Evolutionary conservation across 2,888 invertebrate genomes (phyloP).

Genomic region (Drosophila prolongata): DNA sequence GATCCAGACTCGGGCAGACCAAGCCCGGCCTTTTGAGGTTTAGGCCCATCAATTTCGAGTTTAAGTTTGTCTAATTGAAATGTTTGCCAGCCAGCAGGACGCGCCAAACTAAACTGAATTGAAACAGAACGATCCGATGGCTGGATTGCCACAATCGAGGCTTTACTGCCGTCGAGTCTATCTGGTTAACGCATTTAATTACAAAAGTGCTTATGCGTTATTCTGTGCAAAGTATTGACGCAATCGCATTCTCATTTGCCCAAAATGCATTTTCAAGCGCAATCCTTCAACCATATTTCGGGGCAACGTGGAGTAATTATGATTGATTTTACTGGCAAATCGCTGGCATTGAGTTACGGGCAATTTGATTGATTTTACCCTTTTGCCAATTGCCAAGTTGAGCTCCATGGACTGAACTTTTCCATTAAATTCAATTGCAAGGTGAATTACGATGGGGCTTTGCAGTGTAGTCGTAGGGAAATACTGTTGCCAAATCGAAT

Average conservation of each 20-base stretch:
- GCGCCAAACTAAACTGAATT: constrained; percentile 22
- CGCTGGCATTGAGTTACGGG: constrained; percentile 32
- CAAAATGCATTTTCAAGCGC: constrained; percentile 4
- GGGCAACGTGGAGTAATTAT: constrained; percentile 58
- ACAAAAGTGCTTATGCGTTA: constrained; percentile 78
- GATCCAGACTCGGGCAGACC: background rate
- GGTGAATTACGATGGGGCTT: constrained; percentile 14
- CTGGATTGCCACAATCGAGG: constrained; percentile 1
- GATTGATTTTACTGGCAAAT: constrained; percentile 61
- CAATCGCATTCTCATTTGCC: constrained; percentile 27
- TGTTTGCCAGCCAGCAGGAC: constrained; percentile 56
- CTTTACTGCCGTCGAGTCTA: constrained; percentile 10
- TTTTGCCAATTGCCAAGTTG: background rate
- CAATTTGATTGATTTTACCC: constrained; percentile 32
- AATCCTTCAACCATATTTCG: background rate
- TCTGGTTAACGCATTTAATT: constrained; percentile 73
- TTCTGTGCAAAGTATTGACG: constrained; percentile 55
- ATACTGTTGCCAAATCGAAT: constrained; percentile 4
- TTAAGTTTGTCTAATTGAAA: constrained; percentile 78
- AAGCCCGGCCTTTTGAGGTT: constrained; percentile 30
- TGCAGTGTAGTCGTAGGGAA: constrained; percentile 9
- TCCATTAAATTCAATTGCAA: constrained; percentile 27
- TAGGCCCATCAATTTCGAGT: constrained; percentile 60
- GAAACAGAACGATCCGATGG: constrained; percentile 1
- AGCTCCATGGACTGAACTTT: constrained; percentile 16